A percentile compares a stretch with the other conserved stretches of the same genome.
Conservation (phyloP, 1,140 invertebrate species). For the Caligus rogercresseyi region DNA sequence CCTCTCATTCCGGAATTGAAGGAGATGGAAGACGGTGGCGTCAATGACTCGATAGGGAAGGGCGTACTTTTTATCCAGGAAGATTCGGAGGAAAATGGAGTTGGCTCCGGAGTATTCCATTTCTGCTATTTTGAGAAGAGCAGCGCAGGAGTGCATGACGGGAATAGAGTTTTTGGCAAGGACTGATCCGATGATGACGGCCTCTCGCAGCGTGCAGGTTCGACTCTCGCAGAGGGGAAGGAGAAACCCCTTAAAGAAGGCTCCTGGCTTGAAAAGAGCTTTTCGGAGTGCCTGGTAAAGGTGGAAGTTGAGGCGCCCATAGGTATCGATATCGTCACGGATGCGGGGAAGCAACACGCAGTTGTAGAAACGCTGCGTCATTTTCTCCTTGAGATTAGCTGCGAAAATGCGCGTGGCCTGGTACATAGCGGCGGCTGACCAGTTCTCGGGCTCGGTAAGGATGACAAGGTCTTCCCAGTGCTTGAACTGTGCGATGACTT, state of each 20-base stretch:
- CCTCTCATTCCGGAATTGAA: slow-evolving; percentile 39
- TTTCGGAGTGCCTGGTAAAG: slow-evolving; percentile 84
- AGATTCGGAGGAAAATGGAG: slow-evolving; percentile 80
- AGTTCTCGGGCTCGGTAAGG: slow-evolving; percentile 47
- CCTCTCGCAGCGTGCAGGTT: slow-evolving; percentile 82
- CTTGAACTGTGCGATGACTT: slow-evolving; percentile 71
- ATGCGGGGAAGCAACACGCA: slow-evolving; percentile 76
- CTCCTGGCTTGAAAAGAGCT: slow-evolving; percentile 85
- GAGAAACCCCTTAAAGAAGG: slow-evolving; percentile 96
- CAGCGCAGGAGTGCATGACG: slow-evolving; percentile 85
- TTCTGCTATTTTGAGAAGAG: slow-evolving; percentile 84
- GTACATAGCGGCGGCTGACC: slow-evolving; percentile 85
- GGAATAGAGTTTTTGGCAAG: slow-evolving; percentile 80
- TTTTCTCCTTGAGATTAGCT: slow-evolving; percentile 83
- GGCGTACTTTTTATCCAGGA: slow-evolving; percentile 96
- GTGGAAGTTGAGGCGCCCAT: slow-evolving; percentile 90
- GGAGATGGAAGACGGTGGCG: slow-evolving; percentile 85
- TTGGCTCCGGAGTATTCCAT: slow-evolving; percentile 96
- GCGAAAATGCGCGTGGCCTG: slow-evolving; percentile 83
- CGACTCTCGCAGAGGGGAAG: slow-evolving; percentile 65
- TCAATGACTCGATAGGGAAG: slow-evolving; percentile 87
- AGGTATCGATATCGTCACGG: slow-evolving; percentile 84
- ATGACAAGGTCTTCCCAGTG: slow-evolving; percentile 95
- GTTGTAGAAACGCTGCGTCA: slow-evolving; percentile 93
- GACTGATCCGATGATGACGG: slow-evolving; percentile 82